A percentile compares a stretch with the other conserved stretches of the same genome.
Evolutionary conservation across 2,888 invertebrate species (phyloP).

Genomic region (Acanthosepion lycidas): DNA sequence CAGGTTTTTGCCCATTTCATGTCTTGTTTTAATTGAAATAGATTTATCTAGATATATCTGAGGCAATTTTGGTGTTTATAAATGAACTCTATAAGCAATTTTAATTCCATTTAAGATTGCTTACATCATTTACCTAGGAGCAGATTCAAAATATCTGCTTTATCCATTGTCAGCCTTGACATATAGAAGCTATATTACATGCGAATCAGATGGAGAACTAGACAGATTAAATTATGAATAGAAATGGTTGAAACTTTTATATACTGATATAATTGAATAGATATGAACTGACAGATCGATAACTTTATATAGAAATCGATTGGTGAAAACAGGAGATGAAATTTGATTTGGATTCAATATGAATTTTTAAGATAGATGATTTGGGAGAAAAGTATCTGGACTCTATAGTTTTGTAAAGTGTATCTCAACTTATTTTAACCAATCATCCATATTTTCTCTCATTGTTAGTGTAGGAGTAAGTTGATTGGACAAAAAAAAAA

Average conservation of each 20-base stretch:
- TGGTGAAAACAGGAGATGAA: not conserved
- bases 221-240: not conserved
- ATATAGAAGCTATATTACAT: too few relatives aligned
- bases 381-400: not conserved
- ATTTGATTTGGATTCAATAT: not conserved
- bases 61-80: too few relatives aligned
- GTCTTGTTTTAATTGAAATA: too few relatives aligned
- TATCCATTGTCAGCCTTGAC: too few relatives aligned
- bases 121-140: too few relatives aligned
- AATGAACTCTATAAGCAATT: too few relatives aligned
- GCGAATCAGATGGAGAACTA: not conserved
- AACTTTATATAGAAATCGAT: not conserved
- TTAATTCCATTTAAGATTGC: too few relatives aligned
- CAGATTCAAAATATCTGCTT: too few relatives aligned
- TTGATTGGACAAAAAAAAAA: not conserved
- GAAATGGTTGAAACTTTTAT: not conserved
- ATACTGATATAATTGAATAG: not conserved
- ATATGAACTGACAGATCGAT: constrained; percentile 17
- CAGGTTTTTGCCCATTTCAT: too few relatives aligned
- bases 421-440: not conserved
- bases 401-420: not conserved
- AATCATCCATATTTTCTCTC: not conserved
- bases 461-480: not conserved
- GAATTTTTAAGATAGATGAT: not conserved
- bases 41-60: too few relatives aligned